phyloP scores from a whole-genome alignment of 1,140 invertebrate genomes.

The Centruroides sculpturatus region DNA sequence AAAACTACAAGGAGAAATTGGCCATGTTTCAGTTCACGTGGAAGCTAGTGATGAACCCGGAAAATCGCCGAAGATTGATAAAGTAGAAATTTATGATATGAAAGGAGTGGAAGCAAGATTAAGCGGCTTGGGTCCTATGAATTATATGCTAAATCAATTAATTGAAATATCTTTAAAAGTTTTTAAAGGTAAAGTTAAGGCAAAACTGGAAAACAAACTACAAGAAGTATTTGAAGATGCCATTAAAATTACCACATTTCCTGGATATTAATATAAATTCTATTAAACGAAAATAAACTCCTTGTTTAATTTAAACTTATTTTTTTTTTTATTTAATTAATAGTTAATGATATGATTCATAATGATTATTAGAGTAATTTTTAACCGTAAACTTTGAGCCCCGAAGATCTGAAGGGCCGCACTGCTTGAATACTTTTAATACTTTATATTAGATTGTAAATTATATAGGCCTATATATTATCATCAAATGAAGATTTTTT shows the following conservation, averaged over 20 bases:
- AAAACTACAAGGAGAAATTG: background rate
- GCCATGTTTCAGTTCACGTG: slow-evolving; percentile 1
- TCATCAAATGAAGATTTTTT: too few species aligned
- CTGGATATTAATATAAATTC: background rate
- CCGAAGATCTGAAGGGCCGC: too few species aligned
- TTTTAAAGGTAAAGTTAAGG: slow-evolving; percentile 2
- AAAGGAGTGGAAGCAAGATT: slow-evolving; percentile 2
- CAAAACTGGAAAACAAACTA: background rate
- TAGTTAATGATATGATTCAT: too few species aligned
- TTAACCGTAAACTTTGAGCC: too few species aligned
- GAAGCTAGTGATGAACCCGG: slow-evolving; percentile 3
- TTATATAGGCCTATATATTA: too few species aligned
- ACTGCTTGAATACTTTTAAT: too few species aligned
- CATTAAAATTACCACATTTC: slow-evolving; percentile 2
- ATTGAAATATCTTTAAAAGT: background rate
- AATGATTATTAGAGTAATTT: too few species aligned
- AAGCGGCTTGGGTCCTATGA: background rate
- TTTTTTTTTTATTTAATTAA: too few species aligned
- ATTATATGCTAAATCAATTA: slow-evolving; percentile 1
- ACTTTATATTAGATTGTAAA: too few species aligned
- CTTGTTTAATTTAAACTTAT: too few species aligned
- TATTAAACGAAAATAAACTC: too few species aligned
- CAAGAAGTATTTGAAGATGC: slow-evolving; percentile 1
- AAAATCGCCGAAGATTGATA: background rate
- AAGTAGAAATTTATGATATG: slow-evolving; percentile 2